These are phyloP conservation scores for Alethe diademata DNA, from an alignment of 2,113 vertebrate species.

Conservation along the genomic window DNA sequence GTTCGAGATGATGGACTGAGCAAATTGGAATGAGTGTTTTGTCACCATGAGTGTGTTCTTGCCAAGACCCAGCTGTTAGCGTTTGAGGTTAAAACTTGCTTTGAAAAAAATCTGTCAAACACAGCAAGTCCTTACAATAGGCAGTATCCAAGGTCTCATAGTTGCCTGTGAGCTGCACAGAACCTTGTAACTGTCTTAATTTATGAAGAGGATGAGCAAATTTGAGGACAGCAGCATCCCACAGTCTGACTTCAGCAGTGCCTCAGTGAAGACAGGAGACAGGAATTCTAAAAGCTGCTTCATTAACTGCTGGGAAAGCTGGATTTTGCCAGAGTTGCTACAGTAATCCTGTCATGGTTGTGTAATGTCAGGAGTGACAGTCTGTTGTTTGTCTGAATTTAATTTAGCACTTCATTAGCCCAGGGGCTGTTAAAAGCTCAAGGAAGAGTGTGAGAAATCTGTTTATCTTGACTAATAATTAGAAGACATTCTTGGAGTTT, in stretches of 20 bases:
- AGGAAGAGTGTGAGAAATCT: constrained; percentile 26
- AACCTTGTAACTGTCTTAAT: neutral
- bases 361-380: neutral
- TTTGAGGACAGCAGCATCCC: neutral
- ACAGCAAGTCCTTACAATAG: neutral
- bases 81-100: neutral
- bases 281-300: neutral
- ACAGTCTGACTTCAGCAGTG: neutral
- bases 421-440: constrained; percentile 47
- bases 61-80: neutral
- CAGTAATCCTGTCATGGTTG: neutral
- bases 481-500: constrained; percentile 19
- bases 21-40: neutral
- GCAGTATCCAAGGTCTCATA: neutral
- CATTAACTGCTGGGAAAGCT: neutral
- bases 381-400: constrained; percentile 34
- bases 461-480: constrained; percentile 50
- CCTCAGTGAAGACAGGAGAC: neutral
- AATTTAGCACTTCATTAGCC: constrained; percentile 71
- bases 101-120: neutral
- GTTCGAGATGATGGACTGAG: neutral
- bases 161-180: neutral
- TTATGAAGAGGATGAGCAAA: neutral
- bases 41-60: neutral
- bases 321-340: neutral